phyloP scores from a whole-genome alignment of 2,888 invertebrate species.

The Eubasilissa splendida region DNA sequence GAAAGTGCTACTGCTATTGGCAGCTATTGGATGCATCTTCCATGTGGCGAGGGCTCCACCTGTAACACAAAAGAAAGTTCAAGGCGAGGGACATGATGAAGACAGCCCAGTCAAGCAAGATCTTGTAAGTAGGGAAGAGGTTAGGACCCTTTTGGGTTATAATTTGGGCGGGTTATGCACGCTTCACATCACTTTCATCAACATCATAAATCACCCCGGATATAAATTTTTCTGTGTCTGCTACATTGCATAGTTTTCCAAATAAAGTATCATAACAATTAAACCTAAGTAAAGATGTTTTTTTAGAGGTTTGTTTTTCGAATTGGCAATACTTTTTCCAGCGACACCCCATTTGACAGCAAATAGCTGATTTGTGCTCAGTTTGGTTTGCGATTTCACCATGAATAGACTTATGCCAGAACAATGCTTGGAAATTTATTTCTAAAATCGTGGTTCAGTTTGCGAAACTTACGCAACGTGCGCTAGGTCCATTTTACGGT shows the following conservation, averaged over 20 bases:
- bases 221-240: background rate
- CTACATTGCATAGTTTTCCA: background rate
- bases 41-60: constrained; percentile 67
- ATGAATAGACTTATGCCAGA: too few relatives aligned
- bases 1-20: constrained; percentile 9
- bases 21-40: constrained; percentile 38
- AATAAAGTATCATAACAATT: background rate
- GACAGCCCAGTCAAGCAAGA: constrained; percentile 70
- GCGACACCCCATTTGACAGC: too few relatives aligned
- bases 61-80: constrained; percentile 70
- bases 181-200: background rate
- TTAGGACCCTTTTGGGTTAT: background rate
- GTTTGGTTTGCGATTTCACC: too few relatives aligned
- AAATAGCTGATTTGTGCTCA: too few relatives aligned
- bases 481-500: too few relatives aligned
- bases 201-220: background rate
- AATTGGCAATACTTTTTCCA: too few relatives aligned
- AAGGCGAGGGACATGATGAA: constrained; percentile 64
- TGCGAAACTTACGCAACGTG: too few relatives aligned
- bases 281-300: too few relatives aligned
- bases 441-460: too few relatives aligned
- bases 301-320: too few relatives aligned
- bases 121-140: constrained; percentile 64
- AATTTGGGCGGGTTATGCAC: background rate
- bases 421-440: too few relatives aligned